These are phyloP conservation scores for Xiphophorus maculatus DNA, from an alignment of 2,113 vertebrate genomes.

Conservation along the genomic window DNA sequence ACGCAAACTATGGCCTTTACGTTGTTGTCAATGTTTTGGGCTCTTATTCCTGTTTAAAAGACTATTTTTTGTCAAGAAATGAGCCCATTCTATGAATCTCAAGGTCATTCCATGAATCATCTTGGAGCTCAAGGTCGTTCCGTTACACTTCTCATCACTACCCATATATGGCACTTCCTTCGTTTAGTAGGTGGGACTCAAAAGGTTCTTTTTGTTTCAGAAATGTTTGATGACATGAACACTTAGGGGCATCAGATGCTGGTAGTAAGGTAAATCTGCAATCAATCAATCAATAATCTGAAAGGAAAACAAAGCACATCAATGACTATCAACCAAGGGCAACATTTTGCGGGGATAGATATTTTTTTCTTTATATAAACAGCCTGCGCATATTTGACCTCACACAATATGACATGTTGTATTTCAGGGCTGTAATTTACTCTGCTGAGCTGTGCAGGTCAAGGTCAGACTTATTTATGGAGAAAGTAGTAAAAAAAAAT, in stretches of 20 bases:
- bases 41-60: background rate
- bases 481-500: background rate
- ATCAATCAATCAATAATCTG: background rate
- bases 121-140: background rate
- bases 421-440: background rate
- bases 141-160: background rate
- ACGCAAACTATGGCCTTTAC: no score
- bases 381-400: background rate
- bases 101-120: background rate
- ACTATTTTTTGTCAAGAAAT: background rate
- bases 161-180: background rate
- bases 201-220: background rate
- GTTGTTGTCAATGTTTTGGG: no score
- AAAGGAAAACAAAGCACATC: background rate
- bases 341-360: background rate
- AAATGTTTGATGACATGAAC: background rate
- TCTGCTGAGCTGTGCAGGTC: background rate
- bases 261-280: background rate
- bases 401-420: background rate
- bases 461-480: background rate
- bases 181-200: background rate
- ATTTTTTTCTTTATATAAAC: background rate
- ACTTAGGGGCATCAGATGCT: background rate
- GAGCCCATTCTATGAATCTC: background rate
- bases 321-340: background rate